Conservation (phyloP, 2,797 vertebrate species). For the Chrosomus eos region DNA sequence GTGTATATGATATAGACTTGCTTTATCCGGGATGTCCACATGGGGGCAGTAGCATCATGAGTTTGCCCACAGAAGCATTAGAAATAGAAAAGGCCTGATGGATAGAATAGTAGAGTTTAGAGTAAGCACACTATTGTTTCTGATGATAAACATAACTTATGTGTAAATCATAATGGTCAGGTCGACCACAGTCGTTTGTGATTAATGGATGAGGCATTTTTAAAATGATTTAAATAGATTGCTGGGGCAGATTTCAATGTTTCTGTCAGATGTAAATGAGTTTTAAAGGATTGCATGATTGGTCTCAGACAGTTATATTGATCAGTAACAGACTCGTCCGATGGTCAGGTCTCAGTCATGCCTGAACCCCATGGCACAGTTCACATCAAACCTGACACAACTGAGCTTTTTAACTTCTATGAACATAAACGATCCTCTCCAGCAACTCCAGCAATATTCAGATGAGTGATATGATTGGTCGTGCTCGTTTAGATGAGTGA, state of each 20-base stretch:
- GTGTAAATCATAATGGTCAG: background rate
- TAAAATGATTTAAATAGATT: background rate
- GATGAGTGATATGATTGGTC: no score
- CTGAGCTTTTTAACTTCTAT: background rate
- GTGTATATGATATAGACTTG: slow-evolving; percentile 15
- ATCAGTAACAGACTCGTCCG: slow-evolving; percentile 60
- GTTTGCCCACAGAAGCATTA: slow-evolving; percentile 65
- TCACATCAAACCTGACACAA: background rate
- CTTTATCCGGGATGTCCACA: slow-evolving; percentile 73
- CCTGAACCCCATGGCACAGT: slow-evolving; percentile 58
- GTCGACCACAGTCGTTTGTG: no score
- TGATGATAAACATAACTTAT: background rate
- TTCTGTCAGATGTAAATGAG: background rate
- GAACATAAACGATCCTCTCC: background rate
- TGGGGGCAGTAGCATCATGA: slow-evolving; percentile 77
- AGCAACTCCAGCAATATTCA: background rate
- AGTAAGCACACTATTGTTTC: no score
- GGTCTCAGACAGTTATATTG: background rate
- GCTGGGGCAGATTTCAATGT: no score
- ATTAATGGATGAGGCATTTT: background rate
- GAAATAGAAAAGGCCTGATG: background rate
- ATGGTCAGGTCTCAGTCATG: slow-evolving; percentile 75
- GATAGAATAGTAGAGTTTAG: background rate
- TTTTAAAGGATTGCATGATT: background rate
- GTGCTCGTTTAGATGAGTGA: no score